Conservation (phyloP, 2,797 vertebrate species). For the Ataeniobius toweri region DNA sequence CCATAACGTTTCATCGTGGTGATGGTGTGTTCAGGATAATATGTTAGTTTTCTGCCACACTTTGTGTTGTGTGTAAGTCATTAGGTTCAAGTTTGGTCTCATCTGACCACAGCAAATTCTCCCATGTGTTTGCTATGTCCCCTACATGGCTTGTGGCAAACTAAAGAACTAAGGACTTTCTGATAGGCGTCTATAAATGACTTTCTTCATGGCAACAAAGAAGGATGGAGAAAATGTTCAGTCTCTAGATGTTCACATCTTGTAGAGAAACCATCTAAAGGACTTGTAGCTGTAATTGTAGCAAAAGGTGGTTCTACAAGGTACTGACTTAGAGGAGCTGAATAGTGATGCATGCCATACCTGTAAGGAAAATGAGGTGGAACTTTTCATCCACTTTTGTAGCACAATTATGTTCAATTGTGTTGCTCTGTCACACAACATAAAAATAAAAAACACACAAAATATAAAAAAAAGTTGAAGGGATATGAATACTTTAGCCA, state of each 20-base stretch:
- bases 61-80: background rate
- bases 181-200: background rate
- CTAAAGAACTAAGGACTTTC: background rate
- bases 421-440: background rate
- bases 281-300: background rate
- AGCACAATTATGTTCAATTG: background rate
- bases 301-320: background rate
- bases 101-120: background rate
- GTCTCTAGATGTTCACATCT: background rate
- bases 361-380: background rate
- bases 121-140: background rate
- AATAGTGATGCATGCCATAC: background rate
- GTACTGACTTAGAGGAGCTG: background rate
- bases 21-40: background rate
- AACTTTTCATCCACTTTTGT: background rate
- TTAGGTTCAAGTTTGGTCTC: background rate
- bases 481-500: background rate
- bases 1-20: background rate
- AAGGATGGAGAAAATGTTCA: background rate
- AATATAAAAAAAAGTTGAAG: background rate
- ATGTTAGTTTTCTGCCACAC: too few relatives aligned
- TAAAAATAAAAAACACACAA: background rate
- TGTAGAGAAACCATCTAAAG: background rate
- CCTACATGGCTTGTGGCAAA: background rate
- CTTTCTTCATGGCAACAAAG: background rate